These are phyloP conservation scores for Cataglyphis altisquamis DNA, from an alignment of 2,888 invertebrate genomes.

Conservation along the genomic window DNA sequence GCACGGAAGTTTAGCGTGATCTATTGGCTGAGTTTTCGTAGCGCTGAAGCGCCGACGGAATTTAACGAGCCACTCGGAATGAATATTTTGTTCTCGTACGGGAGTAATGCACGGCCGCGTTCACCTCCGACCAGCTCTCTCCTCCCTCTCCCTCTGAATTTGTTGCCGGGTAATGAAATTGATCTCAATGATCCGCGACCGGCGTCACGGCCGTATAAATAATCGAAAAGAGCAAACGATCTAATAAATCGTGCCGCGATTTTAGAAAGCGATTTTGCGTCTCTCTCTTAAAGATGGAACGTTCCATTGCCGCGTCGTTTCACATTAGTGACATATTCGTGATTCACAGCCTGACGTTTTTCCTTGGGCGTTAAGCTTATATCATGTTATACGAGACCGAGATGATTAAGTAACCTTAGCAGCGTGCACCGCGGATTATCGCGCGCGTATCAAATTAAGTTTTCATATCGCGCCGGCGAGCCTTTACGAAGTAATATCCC, in stretches of 20 bases:
- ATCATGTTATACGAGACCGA: not conserved
- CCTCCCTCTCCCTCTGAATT: conserved; percentile 3
- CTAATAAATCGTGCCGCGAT: conserved; percentile 38
- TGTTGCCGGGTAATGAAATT: conserved; percentile 52
- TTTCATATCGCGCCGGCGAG: conserved; percentile 1
- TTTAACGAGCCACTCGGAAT: conserved; percentile 75
- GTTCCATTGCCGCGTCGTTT: not conserved
- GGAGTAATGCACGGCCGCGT: conserved; percentile 32
- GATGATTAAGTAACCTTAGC: conserved; percentile 56
- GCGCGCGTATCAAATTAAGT: conserved; percentile 3
- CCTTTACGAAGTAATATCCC: conserved; percentile 35
- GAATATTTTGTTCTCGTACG: conserved; percentile 71
- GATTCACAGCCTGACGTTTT: conserved; percentile 12
- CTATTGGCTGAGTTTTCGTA: conserved; percentile 74
- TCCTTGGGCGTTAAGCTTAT: not conserved
- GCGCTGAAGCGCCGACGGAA: conserved; percentile 64
- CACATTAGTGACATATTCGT: not conserved
- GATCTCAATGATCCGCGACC: conserved; percentile 51
- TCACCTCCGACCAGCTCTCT: not conserved
- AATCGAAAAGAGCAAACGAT: conserved; percentile 29
- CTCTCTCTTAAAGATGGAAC: conserved; percentile 2
- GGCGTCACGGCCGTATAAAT: conserved; percentile 41
- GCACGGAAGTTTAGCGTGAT: conserved; percentile 75
- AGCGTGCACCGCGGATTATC: conserved; percentile 51
- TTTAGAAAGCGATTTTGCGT: not conserved